Base-by-base conservation (phyloP, 2,113 vertebrate genomes). In the Pagrus major region DNA sequence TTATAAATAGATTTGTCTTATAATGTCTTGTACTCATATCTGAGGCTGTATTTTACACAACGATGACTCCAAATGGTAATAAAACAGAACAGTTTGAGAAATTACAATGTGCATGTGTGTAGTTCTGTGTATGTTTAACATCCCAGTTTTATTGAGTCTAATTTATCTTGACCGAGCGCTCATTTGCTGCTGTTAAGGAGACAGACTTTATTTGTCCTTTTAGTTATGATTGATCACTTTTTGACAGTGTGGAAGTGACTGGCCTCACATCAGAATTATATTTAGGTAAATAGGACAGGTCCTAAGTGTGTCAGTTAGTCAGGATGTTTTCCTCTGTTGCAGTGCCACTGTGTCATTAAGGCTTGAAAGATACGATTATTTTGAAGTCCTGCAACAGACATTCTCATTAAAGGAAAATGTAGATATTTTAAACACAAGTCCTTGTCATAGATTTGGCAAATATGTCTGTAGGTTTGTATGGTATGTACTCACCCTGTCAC, bases 271-370 rank as follows among this genome's bases (percentile, higher is more conserved):
- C 46, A 54, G 54, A 59, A 27, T 25, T 29, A 65, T 11, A 37
- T 80, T 68, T 76, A 41, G 55, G 66, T 72, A 78, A 88, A 82
- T 76, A 59, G 71, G 54, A 82, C 65, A 66, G 51, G 64, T 67
- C 76, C 47, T 44, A 8, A 2, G 49, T 41, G 68, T 76, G 23
- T 71, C 52, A 2, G 8, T 41, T 42, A 49, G 39, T 44, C 35
- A 5, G 59, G 58, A 71, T 33, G 23, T 41, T 64, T 51, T 75
- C 25, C 9, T 71, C 41, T 79, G 35, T 55, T 60, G 44, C 42
- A 44, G 14, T 16, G 10, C 23, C 39, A 56, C 51, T 65, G 39
- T 72, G 33, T 54, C 37, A 52, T 75, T 66, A 6, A 55, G 18
- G 27, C 58, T 56, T n/a, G 39, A 37, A 39, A 44, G 1, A 33